Conservation (phyloP, 2,888 invertebrate species). For the Eremobia ochroleuca region DNA sequence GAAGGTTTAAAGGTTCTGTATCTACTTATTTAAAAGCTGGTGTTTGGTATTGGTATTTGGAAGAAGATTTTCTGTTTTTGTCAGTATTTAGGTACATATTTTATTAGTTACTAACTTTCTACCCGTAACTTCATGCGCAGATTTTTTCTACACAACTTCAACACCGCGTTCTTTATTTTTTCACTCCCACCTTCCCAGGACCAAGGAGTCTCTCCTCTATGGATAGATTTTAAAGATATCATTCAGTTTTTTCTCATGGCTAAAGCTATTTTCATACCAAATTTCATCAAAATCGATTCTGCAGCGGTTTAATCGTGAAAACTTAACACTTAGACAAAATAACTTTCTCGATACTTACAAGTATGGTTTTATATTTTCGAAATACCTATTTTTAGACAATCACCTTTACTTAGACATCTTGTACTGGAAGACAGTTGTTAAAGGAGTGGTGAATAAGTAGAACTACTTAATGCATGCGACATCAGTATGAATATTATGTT, state of each 20-base stretch:
- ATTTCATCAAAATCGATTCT: background rate
- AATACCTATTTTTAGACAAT: background rate
- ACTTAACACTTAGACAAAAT: too few relatives aligned
- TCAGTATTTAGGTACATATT: background rate
- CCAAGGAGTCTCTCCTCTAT: background rate
- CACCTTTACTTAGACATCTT: background rate
- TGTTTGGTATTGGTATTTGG: conserved; percentile 27
- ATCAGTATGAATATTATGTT: conserved; percentile 2
- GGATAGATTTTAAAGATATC: background rate
- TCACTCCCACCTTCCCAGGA: background rate
- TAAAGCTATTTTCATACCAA: background rate
- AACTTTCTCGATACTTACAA: background rate
- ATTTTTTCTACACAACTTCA: background rate
- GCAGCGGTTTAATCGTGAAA: background rate
- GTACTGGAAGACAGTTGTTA: background rate
- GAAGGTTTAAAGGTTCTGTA: conserved; percentile 13
- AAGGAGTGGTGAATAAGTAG: background rate
- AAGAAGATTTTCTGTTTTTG: conserved; percentile 18
- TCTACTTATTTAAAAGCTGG: background rate
- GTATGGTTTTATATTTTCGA: conserved; percentile 1
- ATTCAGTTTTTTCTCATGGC: background rate
- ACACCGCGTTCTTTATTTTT: background rate
- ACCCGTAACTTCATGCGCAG: too few relatives aligned
- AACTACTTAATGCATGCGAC: conserved; percentile 27
- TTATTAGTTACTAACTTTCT: background rate